Evolutionary conservation across 2,113 vertebrate genomes (phyloP), one percentile per base, ranked within the genome.

Genomic region (Prolemur simus): DNA sequence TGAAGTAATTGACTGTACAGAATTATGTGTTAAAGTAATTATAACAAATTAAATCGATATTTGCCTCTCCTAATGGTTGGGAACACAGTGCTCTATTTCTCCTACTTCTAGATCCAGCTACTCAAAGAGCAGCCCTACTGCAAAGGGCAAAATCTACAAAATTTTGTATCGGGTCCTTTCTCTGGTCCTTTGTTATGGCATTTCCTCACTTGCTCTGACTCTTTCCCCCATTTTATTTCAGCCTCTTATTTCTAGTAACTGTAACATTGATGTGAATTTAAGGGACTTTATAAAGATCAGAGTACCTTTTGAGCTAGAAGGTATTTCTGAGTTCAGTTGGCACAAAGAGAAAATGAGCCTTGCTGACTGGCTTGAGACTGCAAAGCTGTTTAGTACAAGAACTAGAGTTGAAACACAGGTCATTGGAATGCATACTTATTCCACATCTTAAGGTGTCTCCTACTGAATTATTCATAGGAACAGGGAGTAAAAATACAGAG

Each of bases 1-100:
- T n/a, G 8, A 54, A 96, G 76, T 71, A 42, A 81, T 78, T 87
- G 45, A 74, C 93, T 80, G 17, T 92, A 78, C 20, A 97, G 91
- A 96, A 87, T 86, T 45, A 49, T 90, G 42, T 93, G 32, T 95
- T 84, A 68, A 74, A 87, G 11, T 58, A 66, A 94, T 89, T 96
- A 74, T 60, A 93, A n/a, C 14, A 80, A 90, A 88, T 87, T 83
- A 93, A 71, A 74, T 78, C 1, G 0, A 39, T 84, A 95, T 84
- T 71, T 93, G 9, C 37, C 84, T 68, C 71, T 85, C 29, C 34
- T 74, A 83, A 83, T 66, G 42, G 34, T 69, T 86, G 39, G 7
- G 23, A 66, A 45, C 1, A 37, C 9, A 21, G 11, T 54, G 10
- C 39, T 78, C 21, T 88, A 1, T 94, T 80, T 94, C 9, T 92